Base-by-base conservation (phyloP, 2,797 vertebrate genomes). In the Threskiornis aethiopicus region DNA sequence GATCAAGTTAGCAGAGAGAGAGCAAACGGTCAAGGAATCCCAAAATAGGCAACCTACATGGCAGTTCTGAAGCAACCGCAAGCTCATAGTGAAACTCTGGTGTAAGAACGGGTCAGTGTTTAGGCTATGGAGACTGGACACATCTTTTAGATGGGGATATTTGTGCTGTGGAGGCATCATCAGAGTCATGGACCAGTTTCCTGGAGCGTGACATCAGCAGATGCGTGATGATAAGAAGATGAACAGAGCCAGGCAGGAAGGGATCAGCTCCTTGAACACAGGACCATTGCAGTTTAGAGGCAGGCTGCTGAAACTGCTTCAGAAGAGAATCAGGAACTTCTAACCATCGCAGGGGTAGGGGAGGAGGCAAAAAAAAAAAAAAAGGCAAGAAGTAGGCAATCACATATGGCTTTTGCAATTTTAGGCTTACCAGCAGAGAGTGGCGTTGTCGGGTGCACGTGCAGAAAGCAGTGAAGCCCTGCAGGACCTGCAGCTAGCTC, bases 231-330 rank as follows among this genome's bases (percentile, higher is more conserved):
- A 25, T 25, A 59, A 76, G 72, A 61, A 76, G 72, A 61, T 5
- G 37, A 88, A 46, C 18, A 47, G 44, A 42, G 20, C 31, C 44
- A 80, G 71, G 24, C 33, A 76, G 58, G 39, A 55, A 41, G 44
- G n/a, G 61, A 75, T 42, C 44, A 49, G n/a, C 4, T 24, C 19
- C 33, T 55, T 54, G 39, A 58, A 37, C 2, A 1, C 0, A 1
- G 18, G 22, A 61, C 58, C 44, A 11, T 31, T 55, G 42, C 55
- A 66, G 26, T 72, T 92, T 42, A 61, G 62, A 51, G 39, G 8
- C 5, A 5, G 9, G 15, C 46, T 84, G 26, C 54, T 62, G 82
- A 76, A 91, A 41, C 58, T 55, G 67, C 58, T 80, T 52, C 58
- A 67, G 47, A 73, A 87, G 46, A 3, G 2, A 76, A 55, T 73